These are phyloP conservation scores for Sclerodermus sp. DNA, from an alignment of 2,888 invertebrate species.

Conservation along the genomic window DNA sequence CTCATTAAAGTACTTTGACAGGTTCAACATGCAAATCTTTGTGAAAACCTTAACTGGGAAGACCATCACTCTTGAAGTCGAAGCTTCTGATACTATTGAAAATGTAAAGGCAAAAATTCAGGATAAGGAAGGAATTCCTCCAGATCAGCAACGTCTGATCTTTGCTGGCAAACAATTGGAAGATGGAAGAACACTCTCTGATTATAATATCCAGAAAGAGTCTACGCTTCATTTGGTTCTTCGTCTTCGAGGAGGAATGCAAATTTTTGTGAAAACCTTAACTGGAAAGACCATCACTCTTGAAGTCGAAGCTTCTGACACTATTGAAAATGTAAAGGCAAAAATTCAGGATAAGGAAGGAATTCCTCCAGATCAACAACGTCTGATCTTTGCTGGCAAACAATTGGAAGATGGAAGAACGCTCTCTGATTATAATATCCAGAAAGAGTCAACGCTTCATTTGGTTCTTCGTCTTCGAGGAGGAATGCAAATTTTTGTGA, in stretches of 20 bases:
- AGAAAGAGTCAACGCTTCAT: constrained; percentile 76
- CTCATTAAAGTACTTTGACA: too few relatives aligned
- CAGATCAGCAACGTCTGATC: constrained; percentile 82
- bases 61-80: constrained; percentile 88
- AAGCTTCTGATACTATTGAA: constrained; percentile 87
- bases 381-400: constrained; percentile 88
- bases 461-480: constrained; percentile 20
- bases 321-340: constrained; percentile 89
- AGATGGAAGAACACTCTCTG: constrained; percentile 87
- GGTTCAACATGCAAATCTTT: neutral
- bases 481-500: constrained; percentile 64
- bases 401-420: constrained; percentile 92
- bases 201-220: constrained; percentile 92
- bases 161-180: constrained; percentile 92
- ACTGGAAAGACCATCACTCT: constrained; percentile 76
- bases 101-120: constrained; percentile 90
- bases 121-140: constrained; percentile 81
- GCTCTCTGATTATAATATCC: constrained; percentile 88
- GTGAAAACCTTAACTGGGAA: constrained; percentile 62
- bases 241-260: constrained; percentile 18
- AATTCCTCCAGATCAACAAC: constrained; percentile 80
- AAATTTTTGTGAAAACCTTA: constrained; percentile 6
- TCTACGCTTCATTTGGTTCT: constrained; percentile 61
- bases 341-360: constrained; percentile 85
- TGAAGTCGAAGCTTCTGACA: constrained; percentile 86